Conservation (phyloP, 1,140 invertebrate genomes). For the Panonychus citri region DNA sequence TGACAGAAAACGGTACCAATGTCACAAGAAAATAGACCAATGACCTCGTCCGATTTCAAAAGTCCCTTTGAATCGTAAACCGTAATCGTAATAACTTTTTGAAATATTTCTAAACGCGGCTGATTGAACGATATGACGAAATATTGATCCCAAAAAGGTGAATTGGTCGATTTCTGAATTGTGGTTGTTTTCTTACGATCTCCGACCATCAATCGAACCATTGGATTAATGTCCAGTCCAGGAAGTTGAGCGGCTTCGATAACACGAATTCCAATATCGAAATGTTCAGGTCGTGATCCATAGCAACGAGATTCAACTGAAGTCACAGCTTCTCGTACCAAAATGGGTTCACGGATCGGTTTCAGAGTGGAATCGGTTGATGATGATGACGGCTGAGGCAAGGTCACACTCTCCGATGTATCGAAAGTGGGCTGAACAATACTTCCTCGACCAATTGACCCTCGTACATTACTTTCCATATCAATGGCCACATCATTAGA, state of each 20-base stretch:
- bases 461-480: too few species aligned
- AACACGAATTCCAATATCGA: conserved; percentile 50
- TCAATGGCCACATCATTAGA: not conserved
- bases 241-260: conserved; percentile 65
- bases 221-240: conserved; percentile 71
- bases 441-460: not conserved
- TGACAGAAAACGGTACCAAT: not conserved
- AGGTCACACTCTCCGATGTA: not conserved
- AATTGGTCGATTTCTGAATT: conserved; percentile 74
- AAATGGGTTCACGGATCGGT: not conserved
- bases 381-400: not conserved
- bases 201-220: conserved; percentile 65
- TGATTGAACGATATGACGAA: not conserved
- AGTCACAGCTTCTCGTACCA: not conserved
- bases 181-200: conserved; percentile 64
- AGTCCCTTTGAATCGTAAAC: not conserved
- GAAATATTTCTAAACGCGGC: conserved; percentile 1
- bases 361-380: not conserved
- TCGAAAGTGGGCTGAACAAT: not conserved
- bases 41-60: not conserved
- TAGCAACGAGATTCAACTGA: not conserved
- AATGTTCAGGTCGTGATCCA: not conserved
- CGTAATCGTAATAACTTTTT: not conserved
- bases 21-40: not conserved
- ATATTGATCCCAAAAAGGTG: conserved; percentile 65